Base-by-base conservation (phyloP, 2,113 vertebrate species). In the Dryoscopus gambensis region DNA sequence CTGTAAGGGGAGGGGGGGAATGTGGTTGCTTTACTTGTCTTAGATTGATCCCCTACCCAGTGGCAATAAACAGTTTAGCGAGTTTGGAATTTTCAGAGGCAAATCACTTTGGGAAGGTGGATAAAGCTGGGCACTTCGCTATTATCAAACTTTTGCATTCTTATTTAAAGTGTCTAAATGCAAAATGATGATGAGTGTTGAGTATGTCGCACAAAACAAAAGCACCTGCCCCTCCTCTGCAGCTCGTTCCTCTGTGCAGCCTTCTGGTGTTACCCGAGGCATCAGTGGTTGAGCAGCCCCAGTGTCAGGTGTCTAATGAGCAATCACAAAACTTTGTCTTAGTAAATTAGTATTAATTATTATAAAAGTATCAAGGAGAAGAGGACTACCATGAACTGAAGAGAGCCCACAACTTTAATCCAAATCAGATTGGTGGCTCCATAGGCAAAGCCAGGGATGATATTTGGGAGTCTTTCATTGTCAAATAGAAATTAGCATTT, bases 1-100 rank as follows among this genome's bases (percentile, higher is more conserved):
- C 64, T 64, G 31, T 52, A 40, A 5, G 1, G 22, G 23, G 6
- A 30, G 5, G 1, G 4, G 9, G 27, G 2, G 2, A 33, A 76
- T 17, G 44, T 11, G n/a, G 19, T 7, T 53, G 22, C 30, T 64
- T 73, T 59, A 8, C 7, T 82, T 46, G 28, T 73, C 50, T 42
- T 64, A 49, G 23, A 53, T 59, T 46, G 82, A 42, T 82, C 22
- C n/a, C 21, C 14, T 71, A 40, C 20, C 12, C 15, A 39, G 23
- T 74, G 69, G 47, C 21, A 84, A 64, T 15, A 46, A 52, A 57
- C 21, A 50, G 13, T 52, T 76, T 15, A 60, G 40, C 11, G 13
- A 88, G 15, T 69, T 46, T 60, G 37, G 37, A 79, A 69, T 56
- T 11, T 33, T 68, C 31, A 73, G 40, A 71, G 6, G 17, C 4